Conservation (phyloP, 2,797 vertebrate genomes). For the Galago senegalensis region DNA sequence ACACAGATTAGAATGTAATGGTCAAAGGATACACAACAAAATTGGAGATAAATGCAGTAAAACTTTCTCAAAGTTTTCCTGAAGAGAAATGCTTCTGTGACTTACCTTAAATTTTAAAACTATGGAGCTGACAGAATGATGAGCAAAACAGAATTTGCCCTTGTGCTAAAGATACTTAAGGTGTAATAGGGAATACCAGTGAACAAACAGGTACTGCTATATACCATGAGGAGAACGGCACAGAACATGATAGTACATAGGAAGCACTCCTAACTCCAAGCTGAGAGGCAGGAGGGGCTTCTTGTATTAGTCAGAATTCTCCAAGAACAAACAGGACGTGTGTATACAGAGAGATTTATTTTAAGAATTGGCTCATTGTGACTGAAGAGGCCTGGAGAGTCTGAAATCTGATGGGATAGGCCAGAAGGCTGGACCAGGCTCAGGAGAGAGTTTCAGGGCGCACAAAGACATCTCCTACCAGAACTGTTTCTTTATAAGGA, state of each 20-base stretch:
- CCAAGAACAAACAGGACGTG: not conserved
- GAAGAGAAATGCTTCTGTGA: not conserved
- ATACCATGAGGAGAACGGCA: not conserved
- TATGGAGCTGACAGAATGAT: not conserved
- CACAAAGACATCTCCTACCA: not conserved
- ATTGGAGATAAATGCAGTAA: slow-evolving; percentile 8
- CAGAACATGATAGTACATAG: not conserved
- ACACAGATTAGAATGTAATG: slow-evolving; percentile 53
- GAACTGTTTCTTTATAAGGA: not conserved
- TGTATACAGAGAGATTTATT: not conserved
- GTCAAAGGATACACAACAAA: slow-evolving; percentile 1
- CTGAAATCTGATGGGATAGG: not conserved
- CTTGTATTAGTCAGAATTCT: not conserved
- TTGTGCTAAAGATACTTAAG: not conserved
- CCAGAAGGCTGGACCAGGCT: not conserved
- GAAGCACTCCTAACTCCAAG: not conserved
- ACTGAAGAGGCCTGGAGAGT: not conserved
- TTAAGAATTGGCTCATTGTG: not conserved
- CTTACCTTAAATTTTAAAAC: not conserved
- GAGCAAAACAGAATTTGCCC: not conserved
- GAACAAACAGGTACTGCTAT: not conserved
- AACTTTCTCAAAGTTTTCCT: slow-evolving; percentile 19
- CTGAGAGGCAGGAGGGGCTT: not conserved
- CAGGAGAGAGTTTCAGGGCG: not conserved
- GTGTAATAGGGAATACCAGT: not conserved